phyloP scores from a whole-genome alignment of 2,888 invertebrate genomes.

The Mayetiola destructor region DNA sequence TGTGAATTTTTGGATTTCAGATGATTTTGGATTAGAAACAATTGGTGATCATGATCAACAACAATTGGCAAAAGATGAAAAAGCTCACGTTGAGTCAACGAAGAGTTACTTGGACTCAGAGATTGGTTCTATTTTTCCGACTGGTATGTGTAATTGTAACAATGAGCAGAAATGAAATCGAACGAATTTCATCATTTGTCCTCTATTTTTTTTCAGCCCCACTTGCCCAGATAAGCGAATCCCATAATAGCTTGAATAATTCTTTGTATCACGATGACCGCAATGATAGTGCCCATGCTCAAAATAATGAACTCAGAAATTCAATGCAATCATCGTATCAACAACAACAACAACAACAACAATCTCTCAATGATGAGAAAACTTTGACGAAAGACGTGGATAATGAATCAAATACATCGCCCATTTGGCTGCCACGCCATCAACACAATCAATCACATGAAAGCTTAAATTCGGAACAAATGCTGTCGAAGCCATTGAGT shows the following conservation, averaged over 20 bases:
- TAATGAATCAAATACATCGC: conserved; percentile 20
- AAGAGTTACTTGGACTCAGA: neutral
- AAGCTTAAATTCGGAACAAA: conserved; percentile 16
- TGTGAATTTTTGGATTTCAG: no score
- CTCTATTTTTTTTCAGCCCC: neutral
- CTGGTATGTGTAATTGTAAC: neutral
- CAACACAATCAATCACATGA: conserved; percentile 19
- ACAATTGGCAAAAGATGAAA: neutral
- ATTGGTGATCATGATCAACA: neutral
- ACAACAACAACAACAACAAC: neutral
- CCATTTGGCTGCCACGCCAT: conserved; percentile 32
- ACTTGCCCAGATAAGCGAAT: neutral
- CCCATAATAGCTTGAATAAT: neutral
- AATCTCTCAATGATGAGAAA: neutral
- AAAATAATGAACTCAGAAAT: conserved; percentile 70
- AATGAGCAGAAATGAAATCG: neutral
- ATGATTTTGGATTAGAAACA: neutral
- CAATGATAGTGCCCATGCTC: conserved; percentile 37
- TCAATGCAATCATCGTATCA: conserved; percentile 41
- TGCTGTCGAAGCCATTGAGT: conserved; percentile 27
- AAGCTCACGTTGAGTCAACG: conserved; percentile 1
- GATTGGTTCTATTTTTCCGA: neutral
- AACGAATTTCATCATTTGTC: neutral
- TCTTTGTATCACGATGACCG: neutral
- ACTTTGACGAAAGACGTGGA: neutral